A percentile compares a stretch with the other conserved stretches of the same genome.
Evolutionary conservation across 2,888 invertebrate species (phyloP).

Genomic region (Idaea straminata): DNA sequence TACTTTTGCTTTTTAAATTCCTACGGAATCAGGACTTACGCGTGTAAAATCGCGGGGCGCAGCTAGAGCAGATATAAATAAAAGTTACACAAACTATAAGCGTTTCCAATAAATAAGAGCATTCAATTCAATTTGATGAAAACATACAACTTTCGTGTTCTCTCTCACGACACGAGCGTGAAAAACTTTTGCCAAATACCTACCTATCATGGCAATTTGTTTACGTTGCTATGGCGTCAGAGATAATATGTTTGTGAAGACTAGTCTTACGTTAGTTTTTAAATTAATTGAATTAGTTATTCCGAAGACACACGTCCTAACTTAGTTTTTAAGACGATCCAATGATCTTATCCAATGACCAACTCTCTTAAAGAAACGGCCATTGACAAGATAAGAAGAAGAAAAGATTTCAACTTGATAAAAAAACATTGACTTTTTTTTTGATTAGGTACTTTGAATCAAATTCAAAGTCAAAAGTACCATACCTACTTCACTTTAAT

Average conservation of each 20-base stretch:
- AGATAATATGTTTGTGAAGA: neutral
- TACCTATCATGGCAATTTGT: neutral
- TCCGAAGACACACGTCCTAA: neutral
- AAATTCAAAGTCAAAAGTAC: no score
- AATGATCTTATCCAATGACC: no score
- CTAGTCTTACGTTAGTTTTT: neutral
- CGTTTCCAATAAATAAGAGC: neutral
- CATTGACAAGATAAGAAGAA: no score
- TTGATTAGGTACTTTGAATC: no score
- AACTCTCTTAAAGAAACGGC: no score
- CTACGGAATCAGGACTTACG: neutral
- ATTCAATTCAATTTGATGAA: neutral
- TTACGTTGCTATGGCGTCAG: neutral
- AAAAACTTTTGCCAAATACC: neutral
- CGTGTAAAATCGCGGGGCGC: neutral
- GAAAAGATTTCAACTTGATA: no score
- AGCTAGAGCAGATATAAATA: neutral
- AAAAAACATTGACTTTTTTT: no score
- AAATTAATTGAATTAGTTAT: neutral
- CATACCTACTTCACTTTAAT: no score
- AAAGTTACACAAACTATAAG: neutral
- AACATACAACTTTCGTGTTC: neutral
- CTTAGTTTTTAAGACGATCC: no score
- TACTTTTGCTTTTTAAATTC: no score
- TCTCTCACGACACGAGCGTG: neutral